These are phyloP conservation scores for Drosophila lowei DNA, from an alignment of 1,140 invertebrate genomes.

Conservation along the genomic window DNA sequence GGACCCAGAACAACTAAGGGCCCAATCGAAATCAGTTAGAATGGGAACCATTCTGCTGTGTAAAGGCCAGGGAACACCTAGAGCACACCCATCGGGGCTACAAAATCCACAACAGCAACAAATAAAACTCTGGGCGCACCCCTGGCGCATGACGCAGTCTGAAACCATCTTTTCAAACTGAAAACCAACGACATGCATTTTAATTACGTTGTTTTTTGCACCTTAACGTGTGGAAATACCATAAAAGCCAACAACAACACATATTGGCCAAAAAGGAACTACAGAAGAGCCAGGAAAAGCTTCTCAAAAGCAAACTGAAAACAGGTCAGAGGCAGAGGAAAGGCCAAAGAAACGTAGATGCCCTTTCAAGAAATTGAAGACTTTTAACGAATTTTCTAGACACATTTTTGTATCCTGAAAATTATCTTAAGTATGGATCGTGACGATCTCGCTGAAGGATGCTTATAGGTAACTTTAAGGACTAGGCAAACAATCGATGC, in stretches of 20 bases:
- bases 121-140: slow-evolving; percentile 24
- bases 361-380: background rate
- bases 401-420: background rate
- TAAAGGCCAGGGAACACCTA: background rate
- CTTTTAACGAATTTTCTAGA: too few relatives aligned
- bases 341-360: background rate
- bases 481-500: too few relatives aligned
- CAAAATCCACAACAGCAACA: slow-evolving; percentile 19
- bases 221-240: slow-evolving; percentile 72
- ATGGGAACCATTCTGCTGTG: slow-evolving; percentile 4
- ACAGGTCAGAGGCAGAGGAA: background rate
- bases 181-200: slow-evolving; percentile 50
- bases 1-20: slow-evolving; percentile 3
- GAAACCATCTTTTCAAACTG: slow-evolving; percentile 25
- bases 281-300: slow-evolving; percentile 20
- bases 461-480: too few relatives aligned
- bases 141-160: slow-evolving; percentile 43
- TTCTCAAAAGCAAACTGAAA: slow-evolving; percentile 24
- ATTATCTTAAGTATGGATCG: background rate
- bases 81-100: background rate
- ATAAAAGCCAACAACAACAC: slow-evolving; percentile 36
- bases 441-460: too few relatives aligned
- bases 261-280: slow-evolving; percentile 26
- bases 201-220: slow-evolving; percentile 75
- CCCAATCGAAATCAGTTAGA: slow-evolving; percentile 17